Evolutionary conservation across 2,797 vertebrate genomes (phyloP), one percentile per base, ranked within the genome.

Genomic region (Strix occidentalis): DNA sequence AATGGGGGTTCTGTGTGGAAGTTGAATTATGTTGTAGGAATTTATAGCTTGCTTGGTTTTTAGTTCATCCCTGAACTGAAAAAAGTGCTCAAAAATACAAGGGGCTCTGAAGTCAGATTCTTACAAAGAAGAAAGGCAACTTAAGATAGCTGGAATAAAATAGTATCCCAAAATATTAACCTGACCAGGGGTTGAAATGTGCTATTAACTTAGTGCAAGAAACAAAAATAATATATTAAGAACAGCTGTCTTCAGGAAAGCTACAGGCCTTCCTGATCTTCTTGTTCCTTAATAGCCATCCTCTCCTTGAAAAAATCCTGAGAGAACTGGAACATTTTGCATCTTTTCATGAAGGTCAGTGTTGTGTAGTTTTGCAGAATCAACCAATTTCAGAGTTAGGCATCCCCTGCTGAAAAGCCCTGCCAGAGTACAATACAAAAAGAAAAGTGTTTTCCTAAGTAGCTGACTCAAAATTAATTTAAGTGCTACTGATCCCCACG

Each of bases 381-480:
- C 78, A 63, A 92, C 81, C 46, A 37, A 18, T 92, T 92, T 82
- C 48, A 57, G 78, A 29, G 60, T 60, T 84, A 31, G 41, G 45
- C 45, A 6, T 83, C 45, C 66, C 58, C 70, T 88, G 86, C 80
- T 92, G 74, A 72, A 96, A 68, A 74, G 33, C 31, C 21, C 16
- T 83, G 41, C 45, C 68, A 80, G 56, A 71, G 18, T 43, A 46
- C 28, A 63, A 83, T 60, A 84, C 51, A 93, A 72, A 76, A 90
- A 89, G 63, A 56, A 60, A 77, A 77, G 71, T 72, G 70, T 89
- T 92, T 87, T 89, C 43, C 15, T 72, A 80, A 92, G 64, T 74
- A 93, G 86, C 84, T 92, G 86, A 84, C 57, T 82, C 60, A 65
- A 72, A 92, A 95, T 90, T 87, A 66, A 66, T 89, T 87, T 72